Conservation (phyloP, 2,888 invertebrate genomes). For the Napeogenes inachia region DNA sequence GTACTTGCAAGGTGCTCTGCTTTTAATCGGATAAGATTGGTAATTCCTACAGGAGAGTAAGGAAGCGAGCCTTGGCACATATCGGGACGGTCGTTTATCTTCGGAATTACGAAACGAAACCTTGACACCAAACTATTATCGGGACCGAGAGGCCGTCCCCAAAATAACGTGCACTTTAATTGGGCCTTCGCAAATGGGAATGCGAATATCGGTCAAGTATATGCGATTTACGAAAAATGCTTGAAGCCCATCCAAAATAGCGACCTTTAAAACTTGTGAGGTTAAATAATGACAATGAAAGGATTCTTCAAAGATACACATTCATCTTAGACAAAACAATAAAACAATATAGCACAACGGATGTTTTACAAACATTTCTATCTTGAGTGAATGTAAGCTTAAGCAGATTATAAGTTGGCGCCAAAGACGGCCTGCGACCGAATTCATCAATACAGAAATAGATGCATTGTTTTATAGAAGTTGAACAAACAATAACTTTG, state of each 20-base stretch:
- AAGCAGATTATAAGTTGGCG: slow-evolving; percentile 57
- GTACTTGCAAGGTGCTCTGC: neutral
- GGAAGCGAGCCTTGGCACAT: slow-evolving; percentile 62
- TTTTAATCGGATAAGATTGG: slow-evolving; percentile 27
- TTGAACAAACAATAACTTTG: slow-evolving; percentile 28
- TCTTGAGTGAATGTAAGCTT: slow-evolving; percentile 49
- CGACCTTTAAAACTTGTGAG: slow-evolving; percentile 40
- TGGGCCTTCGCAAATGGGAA: slow-evolving; percentile 51
- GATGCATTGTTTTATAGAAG: neutral
- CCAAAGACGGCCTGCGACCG: slow-evolving; percentile 34
- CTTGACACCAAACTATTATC: slow-evolving; percentile 75
- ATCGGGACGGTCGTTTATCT: slow-evolving; percentile 45
- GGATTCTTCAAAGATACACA: slow-evolving; percentile 15
- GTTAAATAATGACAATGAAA: slow-evolving; percentile 19
- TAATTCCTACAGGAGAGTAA: slow-evolving; percentile 48
- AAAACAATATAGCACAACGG: slow-evolving; percentile 39
- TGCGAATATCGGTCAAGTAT: slow-evolving; percentile 72
- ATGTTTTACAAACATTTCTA: slow-evolving; percentile 61
- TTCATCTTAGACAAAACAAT: slow-evolving; percentile 37
- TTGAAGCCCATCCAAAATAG: slow-evolving; percentile 52
- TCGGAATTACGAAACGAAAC: slow-evolving; percentile 61
- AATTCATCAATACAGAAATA: neutral
- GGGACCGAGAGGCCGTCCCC: slow-evolving; percentile 65
- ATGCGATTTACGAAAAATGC: slow-evolving; percentile 44
- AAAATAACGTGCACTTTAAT: slow-evolving; percentile 66